Base-by-base conservation (phyloP, 2,888 invertebrate species). In the Epinotia demarniana region DNA sequence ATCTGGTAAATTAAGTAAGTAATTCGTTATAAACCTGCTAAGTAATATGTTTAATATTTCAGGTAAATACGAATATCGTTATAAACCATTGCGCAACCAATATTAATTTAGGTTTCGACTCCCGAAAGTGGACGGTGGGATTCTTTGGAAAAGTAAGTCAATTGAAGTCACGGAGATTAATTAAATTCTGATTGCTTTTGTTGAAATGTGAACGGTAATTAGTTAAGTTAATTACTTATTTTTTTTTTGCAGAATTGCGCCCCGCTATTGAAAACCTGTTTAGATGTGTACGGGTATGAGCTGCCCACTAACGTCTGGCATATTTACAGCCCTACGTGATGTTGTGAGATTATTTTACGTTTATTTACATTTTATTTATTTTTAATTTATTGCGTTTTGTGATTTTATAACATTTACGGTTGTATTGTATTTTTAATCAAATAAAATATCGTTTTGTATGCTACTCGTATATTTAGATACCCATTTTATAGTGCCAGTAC, bases 31-130 rank as follows among this genome's bases (percentile, higher is more conserved):
- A 27, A 3, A 27, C 2, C 2, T 49, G 16, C 5, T 49, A 49
- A 49, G 5, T 49, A 3, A 27, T 27, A 67, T 6, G n/a, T n/a
- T 23, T 55, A 16, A 57, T 78, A 81, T 88, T 87, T 75, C 85
- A 94, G 93, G 91, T 92, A 58, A 93, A 94, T 79, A 86, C 86
- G 78, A 92, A 93, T 78, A 78, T 93, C 60, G 79, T 94, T 64
- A 84, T 94, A 79, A 94, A 93, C 81, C 93, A 94, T 81, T 93
- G 93, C 79, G 87, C 92, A 49, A 93, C 93, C 55, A 94, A 94
- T 82, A 80, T 84, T 58, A 93, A 94, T 84, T 84, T 94, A 77
- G 92, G 92, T 16, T 80, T 93, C 58, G 87, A 90, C 77, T 67
- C 86, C 63, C 87, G 87, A 16, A 75, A 78, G 72, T 92, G 91